A percentile compares a stretch with the other conserved stretches of the same genome.
These are phyloP conservation scores for Nothobranchius kuhntae DNA, from an alignment of 2,113 vertebrate species.

Conservation along the genomic window DNA sequence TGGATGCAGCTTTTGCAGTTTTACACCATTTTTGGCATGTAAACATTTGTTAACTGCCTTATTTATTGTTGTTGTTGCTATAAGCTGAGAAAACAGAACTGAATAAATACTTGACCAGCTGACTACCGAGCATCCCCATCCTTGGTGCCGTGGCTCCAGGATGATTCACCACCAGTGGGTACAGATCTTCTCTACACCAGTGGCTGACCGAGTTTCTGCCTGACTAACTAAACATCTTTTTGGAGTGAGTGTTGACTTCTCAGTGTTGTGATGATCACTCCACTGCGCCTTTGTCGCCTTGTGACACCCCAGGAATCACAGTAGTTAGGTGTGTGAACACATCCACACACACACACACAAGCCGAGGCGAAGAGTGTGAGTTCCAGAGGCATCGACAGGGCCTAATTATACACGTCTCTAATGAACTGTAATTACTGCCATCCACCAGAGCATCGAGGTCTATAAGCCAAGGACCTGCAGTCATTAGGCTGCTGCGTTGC, in stretches of 20 bases:
- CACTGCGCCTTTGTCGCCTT: constrained; percentile 43
- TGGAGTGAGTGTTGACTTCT: constrained; percentile 1
- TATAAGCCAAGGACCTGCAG: constrained; percentile 66
- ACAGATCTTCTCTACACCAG: background rate
- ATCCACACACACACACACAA: constrained; percentile 29
- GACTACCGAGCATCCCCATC: too few relatives aligned
- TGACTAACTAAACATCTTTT: constrained; percentile 8
- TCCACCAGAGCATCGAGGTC: constrained; percentile 71
- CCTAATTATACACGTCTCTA: constrained; percentile 77
- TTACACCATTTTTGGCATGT: too few relatives aligned
- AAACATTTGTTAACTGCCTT: too few relatives aligned
- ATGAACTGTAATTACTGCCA: constrained; percentile 81
- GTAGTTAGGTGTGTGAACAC: constrained; percentile 40
- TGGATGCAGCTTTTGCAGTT: background rate
- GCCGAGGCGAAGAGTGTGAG: constrained; percentile 58
- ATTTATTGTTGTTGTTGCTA: too few relatives aligned
- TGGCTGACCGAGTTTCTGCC: constrained; percentile 10
- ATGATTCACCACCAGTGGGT: background rate
- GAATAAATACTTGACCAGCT: too few relatives aligned
- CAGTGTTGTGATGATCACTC: constrained; percentile 41
- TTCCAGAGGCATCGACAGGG: constrained; percentile 73
- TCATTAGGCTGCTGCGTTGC: constrained; percentile 69
- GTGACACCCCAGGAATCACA: constrained; percentile 42
- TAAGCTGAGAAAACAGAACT: too few relatives aligned
- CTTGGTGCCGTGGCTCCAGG: background rate